Evolutionary conservation across 2,888 invertebrate genomes (phyloP), one percentile per base, ranked within the genome.

Genomic region (Rhodophaea formosa): DNA sequence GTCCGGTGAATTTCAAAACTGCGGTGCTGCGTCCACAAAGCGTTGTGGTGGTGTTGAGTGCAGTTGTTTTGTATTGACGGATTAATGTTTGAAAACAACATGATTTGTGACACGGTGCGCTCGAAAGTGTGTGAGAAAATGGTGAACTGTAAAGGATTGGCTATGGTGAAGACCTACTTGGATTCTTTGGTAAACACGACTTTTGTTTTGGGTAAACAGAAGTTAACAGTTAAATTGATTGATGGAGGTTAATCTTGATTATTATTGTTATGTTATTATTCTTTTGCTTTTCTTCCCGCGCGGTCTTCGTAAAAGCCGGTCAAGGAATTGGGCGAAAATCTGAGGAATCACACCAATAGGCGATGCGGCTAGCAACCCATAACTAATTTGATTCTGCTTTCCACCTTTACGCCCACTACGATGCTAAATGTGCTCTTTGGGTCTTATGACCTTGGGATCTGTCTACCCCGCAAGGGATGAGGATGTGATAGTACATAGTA

Each of bases 81-180:
- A n/a, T 59, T 59, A 5, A 23, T 59, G 56, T 61, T 57, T 59
- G 35, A 16, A 43, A 60, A 45, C 53, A 60, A 53, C 51, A 89
- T 89, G 88, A 83, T 89, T 68, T 88, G 88, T 73, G 88, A 89
- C 56, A 83, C 82, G 30, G 78, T 88, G 74, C 79, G 84, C n/a
- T 68, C 79, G 53, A 89, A 88, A 69, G 71, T 89, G 69, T 86
- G 85, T 70, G 88, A 88, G 77, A 88, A 87, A 73, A 79, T 90
- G 77, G 82, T 76, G 65, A 86, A 77, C 62, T 90, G 90, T 59
- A 88, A 81, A 65, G 85, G 87, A 56, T 63, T 90, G 77, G 88
- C 88, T 56, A 60, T 88, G 60, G 70, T 90, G 67, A 82, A 80
- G 62, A 86, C 86, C 7, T 90, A 90, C 67, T 73, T 88, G 59